Conservation (phyloP, 2,888 invertebrate species). For the Macrosoma leucophasiata region DNA sequence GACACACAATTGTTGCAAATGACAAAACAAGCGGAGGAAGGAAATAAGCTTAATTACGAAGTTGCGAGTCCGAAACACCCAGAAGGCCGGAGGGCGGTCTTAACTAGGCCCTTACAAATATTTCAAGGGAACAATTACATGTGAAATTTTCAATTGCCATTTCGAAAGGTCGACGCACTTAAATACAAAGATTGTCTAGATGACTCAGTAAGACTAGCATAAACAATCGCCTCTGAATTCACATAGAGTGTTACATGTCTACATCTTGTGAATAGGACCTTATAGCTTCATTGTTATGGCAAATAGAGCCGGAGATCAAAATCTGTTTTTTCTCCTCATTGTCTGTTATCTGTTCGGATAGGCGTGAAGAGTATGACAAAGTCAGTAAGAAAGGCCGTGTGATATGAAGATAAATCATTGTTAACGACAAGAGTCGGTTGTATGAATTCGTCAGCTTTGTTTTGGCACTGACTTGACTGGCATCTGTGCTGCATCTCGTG, state of each 20-base stretch:
- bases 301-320: too few species aligned
- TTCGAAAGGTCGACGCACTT: conserved; percentile 39
- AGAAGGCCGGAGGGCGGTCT: conserved; percentile 47
- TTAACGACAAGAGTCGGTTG: too few species aligned
- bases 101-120: conserved; percentile 59
- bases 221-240: too few species aligned
- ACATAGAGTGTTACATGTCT: too few species aligned
- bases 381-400: conserved; percentile 15
- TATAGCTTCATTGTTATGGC: too few species aligned
- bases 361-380: conserved; percentile 10
- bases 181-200: conserved; percentile 18
- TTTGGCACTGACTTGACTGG: too few species aligned
- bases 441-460: too few species aligned
- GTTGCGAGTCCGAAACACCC: conserved; percentile 56
- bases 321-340: too few species aligned
- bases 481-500: too few species aligned
- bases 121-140: conserved; percentile 63
- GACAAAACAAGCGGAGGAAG: conserved; percentile 56
- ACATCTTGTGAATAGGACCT: too few species aligned
- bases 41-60: conserved; percentile 71
- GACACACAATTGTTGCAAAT: conserved; percentile 48
- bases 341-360: conserved; percentile 7
- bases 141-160: conserved; percentile 54
- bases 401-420: conserved; percentile 25
- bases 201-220: too few species aligned